phyloP scores from a whole-genome alignment of 2,113 vertebrate genomes.

The Paratilapia polleni region DNA sequence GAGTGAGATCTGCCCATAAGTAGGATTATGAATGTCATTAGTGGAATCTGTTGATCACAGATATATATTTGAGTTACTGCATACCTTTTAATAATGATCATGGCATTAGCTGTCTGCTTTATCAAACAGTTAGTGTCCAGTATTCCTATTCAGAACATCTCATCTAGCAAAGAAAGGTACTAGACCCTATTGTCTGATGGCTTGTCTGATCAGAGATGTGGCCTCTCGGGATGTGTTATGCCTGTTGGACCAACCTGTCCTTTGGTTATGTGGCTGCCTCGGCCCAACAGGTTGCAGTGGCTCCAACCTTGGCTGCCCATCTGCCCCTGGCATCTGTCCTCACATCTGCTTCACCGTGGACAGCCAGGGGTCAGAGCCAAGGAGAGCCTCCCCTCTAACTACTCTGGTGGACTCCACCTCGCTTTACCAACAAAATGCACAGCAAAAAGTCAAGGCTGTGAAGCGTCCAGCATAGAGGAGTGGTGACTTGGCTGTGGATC shows the following conservation, averaged over 20 bases:
- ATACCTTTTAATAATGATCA: not conserved
- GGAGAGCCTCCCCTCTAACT: constrained; percentile 56
- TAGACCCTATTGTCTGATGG: not conserved
- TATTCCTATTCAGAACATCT: not conserved
- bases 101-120: not conserved
- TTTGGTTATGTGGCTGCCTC: constrained; percentile 82
- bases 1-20: not conserved
- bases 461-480: not conserved
- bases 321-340: constrained; percentile 88
- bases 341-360: constrained; percentile 79
- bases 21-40: not conserved
- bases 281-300: constrained; percentile 88
- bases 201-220: not conserved
- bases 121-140: not conserved
- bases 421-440: not conserved
- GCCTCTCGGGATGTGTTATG: constrained; percentile 5
- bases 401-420: not conserved
- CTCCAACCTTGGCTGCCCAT: constrained; percentile 83
- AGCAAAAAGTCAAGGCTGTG: not conserved
- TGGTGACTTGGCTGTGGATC: not conserved
- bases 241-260: constrained; percentile 77
- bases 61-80: not conserved
- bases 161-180: not conserved
- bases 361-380: constrained; percentile 79
- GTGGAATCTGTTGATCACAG: not conserved